Base-by-base conservation (phyloP, 1,140 invertebrate genomes). In the Goniozus legneri region DNA sequence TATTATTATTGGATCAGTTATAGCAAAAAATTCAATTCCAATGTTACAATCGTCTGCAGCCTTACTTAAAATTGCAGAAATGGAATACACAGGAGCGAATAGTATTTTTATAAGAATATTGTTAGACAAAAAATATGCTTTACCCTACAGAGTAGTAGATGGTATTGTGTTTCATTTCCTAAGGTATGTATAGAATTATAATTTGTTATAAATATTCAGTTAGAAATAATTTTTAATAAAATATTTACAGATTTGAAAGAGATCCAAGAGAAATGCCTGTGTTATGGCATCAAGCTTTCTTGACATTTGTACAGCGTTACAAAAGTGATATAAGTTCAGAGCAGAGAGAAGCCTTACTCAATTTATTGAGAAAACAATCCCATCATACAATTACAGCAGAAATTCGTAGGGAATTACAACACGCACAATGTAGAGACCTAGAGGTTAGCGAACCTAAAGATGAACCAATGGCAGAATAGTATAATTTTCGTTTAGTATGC, bases 11-110 rank as follows among this genome's bases (percentile, higher is more conserved):
- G 89, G 94, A 3, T 96, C 94, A 30, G 88, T 99, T 0, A 66
- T 99, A 21, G 84, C 86, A 0, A 88, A 91, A 56, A 92, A 89
- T 71, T 96, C 94, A 0, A 92, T 99, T 34, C 96, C 97, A 2
- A 86, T 97, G 40, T 77, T 97, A n/a, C 95, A 99, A 74, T 97
- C 95, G 0, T 89, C 92, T 37, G 95, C 96, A 12, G 92, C 95
- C 16, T 84, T 99, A 56, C 70, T 96, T 1, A 95, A 93, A 79
- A 92, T 99, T 49, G 94, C 95, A 21, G 92, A 97, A 78, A 97
- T 99, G 94, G 90, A 91, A 53, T 99, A 99, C 65, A 92, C 84
- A 37, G 95, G 96, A n/a, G 92, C 95, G 1, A 98, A 91, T 74
- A 97, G 92, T 38, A 94, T 98, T 58, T 96, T 99, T 64, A 77